Percentiles rank a stretch among this genome's conserved stretches.
Evolutionary conservation across 1,140 invertebrate species (phyloP).

Genomic region (Papilio machaon): DNA sequence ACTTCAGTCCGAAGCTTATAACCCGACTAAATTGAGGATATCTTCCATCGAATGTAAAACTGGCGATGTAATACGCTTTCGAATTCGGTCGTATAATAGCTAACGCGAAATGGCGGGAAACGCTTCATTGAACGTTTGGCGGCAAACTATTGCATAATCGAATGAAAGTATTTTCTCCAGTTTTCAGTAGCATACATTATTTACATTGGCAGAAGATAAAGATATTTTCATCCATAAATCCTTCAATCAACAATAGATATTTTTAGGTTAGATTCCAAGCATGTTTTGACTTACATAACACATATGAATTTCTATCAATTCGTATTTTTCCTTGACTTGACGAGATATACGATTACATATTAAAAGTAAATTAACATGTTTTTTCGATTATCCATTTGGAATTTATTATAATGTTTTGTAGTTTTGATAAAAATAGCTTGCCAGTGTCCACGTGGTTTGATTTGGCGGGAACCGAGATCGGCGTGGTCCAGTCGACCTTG

Average conservation of each 20-base stretch:
- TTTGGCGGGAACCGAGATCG: slow-evolving; percentile 72
- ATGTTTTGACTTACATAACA: slow-evolving; percentile 28
- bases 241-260: background rate
- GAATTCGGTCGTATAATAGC: slow-evolving; percentile 57
- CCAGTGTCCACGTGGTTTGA: slow-evolving; percentile 56
- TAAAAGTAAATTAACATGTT: background rate
- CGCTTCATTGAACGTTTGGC: slow-evolving; percentile 77
- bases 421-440: slow-evolving; percentile 9
- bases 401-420: slow-evolving; percentile 4
- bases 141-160: slow-evolving; percentile 72
- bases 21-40: slow-evolving; percentile 52
- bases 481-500: slow-evolving; percentile 71
- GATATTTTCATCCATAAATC: background rate
- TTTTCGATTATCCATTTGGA: background rate
- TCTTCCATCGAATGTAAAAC: slow-evolving; percentile 41
- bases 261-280: slow-evolving; percentile 23
- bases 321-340: background rate
- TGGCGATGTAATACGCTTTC: slow-evolving; percentile 44
- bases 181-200: slow-evolving; percentile 19
- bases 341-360: background rate
- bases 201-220: background rate
- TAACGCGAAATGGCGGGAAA: slow-evolving; percentile 74
- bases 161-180: slow-evolving; percentile 68
- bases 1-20: slow-evolving; percentile 58
- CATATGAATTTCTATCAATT: slow-evolving; percentile 12